Evolutionary conservation across 2,888 invertebrate genomes (phyloP).

Genomic region (Philereme vetulata): DNA sequence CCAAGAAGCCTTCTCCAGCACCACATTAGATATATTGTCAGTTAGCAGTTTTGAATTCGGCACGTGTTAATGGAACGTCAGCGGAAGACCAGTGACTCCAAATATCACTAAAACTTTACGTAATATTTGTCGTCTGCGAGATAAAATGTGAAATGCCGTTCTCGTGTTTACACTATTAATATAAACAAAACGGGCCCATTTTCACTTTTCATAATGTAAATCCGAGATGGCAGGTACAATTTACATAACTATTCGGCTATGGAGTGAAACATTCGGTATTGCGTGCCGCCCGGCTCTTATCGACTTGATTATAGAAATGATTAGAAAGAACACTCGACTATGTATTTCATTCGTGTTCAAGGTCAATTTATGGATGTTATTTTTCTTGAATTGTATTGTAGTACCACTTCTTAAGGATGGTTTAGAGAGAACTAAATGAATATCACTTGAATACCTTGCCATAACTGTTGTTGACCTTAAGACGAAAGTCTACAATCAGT

Average conservation of each 20-base stretch:
- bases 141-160: slow-evolving; percentile 26
- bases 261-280: slow-evolving; percentile 30
- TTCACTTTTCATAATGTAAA: slow-evolving; percentile 72
- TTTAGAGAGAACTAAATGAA: too few species aligned
- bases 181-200: slow-evolving; percentile 43
- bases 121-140: slow-evolving; percentile 29
- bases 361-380: slow-evolving; percentile 36
- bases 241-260: slow-evolving; percentile 50
- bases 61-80: not conserved
- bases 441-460: too few species aligned
- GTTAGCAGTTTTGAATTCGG: too few species aligned
- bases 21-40: too few species aligned
- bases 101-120: slow-evolving; percentile 23
- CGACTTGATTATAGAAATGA: slow-evolving; percentile 44
- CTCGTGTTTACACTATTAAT: slow-evolving; percentile 29
- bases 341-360: slow-evolving; percentile 45
- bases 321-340: slow-evolving; percentile 51
- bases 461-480: too few species aligned
- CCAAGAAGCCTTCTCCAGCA: too few species aligned
- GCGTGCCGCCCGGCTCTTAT: slow-evolving; percentile 40
- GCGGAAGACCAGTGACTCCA: slow-evolving; percentile 6
- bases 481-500: too few species aligned
- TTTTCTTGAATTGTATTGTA: slow-evolving; percentile 5
- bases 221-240: slow-evolving; percentile 56
- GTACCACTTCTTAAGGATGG: not conserved